Evolutionary conservation across 2,113 vertebrate genomes (phyloP).

Genomic region (Dermatemys mawii): DNA sequence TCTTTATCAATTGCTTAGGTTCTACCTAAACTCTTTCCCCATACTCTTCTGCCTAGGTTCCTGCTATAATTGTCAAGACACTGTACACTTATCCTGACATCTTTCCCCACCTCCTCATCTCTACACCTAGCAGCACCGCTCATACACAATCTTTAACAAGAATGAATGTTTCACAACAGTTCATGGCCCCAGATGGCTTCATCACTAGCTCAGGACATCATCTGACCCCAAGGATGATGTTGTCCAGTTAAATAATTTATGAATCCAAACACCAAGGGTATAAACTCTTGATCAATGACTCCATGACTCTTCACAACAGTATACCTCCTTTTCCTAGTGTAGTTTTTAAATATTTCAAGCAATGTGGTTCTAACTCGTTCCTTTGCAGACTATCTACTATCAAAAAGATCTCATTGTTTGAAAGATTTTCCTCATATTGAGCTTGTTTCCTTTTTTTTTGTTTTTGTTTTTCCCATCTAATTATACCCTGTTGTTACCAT

Average conservation of each 20-base stretch:
- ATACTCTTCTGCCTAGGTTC: not conserved
- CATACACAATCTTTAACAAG: not conserved
- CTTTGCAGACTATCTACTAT: not conserved
- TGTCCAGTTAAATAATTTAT: not conserved
- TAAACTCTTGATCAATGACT: not conserved
- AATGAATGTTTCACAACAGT: not conserved
- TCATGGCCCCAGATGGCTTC: not conserved
- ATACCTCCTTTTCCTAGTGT: not conserved
- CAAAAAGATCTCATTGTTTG: not conserved
- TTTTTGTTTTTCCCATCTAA: not conserved
- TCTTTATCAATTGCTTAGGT: not conserved
- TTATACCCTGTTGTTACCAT: not conserved
- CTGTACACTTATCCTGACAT: not conserved
- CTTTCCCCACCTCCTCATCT: not conserved
- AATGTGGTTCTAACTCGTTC: too few species aligned
- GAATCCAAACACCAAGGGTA: rapidly evolving
- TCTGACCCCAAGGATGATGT: not conserved
- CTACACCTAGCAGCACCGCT: not conserved
- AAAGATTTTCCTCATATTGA: not conserved
- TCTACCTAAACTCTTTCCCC: not conserved
- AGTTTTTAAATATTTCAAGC: not conserved
- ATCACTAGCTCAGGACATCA: not conserved
- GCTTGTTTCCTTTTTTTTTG: not conserved
- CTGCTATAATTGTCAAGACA: not conserved
- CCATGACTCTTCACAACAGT: not conserved